Conservation (phyloP, 2,797 vertebrate genomes). For the Oryzias dopingdopingensis region DNA sequence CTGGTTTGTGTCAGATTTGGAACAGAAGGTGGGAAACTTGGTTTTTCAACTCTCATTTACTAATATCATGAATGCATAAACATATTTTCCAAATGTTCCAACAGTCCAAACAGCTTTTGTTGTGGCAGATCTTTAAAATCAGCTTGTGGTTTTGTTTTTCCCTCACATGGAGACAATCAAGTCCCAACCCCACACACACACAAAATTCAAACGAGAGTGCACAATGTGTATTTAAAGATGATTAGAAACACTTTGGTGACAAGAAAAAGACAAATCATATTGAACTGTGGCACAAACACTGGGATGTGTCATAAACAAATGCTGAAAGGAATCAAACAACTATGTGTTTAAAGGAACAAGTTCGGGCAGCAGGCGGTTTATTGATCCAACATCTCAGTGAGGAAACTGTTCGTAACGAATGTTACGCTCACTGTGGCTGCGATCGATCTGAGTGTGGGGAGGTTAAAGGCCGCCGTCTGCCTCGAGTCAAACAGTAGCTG, state of each 20-base stretch:
- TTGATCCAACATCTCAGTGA: conserved; percentile 37
- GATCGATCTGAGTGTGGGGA: conserved; percentile 20
- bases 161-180: conserved; percentile 6
- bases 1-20: too few relatives aligned
- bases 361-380: background rate
- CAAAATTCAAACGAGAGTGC: conserved; percentile 10
- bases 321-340: background rate
- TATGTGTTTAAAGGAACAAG: background rate
- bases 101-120: background rate
- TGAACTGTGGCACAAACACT: conserved; percentile 6
- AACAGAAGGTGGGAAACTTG: too few relatives aligned
- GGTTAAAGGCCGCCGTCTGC: conserved; percentile 57
- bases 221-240: conserved; percentile 20
- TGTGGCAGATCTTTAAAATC: conserved; percentile 4
- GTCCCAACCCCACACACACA: conserved; percentile 4
- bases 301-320: conserved; percentile 11
- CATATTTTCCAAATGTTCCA: background rate
- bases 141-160: background rate
- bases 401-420: background rate
- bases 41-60: too few relatives aligned
- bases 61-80: background rate
- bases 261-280: background rate
- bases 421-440: conserved; percentile 12
- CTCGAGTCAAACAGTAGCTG: conserved; percentile 51
- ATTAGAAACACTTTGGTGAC: conserved; percentile 10